Conservation (phyloP, 1,140 invertebrate species). For the Lineus longissimus region DNA sequence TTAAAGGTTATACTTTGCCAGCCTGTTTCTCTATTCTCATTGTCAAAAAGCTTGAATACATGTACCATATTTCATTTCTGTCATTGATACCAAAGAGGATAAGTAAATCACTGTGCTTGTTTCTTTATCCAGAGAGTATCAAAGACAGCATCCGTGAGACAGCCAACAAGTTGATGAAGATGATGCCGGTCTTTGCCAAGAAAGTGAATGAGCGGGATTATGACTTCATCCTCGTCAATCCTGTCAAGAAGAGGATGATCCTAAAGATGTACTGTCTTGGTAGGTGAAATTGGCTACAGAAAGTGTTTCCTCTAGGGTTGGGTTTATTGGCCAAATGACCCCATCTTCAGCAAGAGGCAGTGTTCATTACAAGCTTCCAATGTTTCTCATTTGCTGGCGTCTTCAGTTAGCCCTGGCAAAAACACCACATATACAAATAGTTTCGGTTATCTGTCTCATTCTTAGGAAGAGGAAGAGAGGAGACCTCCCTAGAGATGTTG, state of each 20-base stretch:
- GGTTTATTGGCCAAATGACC: too few relatives aligned
- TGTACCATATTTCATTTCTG: too few relatives aligned
- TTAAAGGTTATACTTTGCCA: neutral
- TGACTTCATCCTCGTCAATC: conserved; percentile 42
- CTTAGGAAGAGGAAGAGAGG: too few relatives aligned
- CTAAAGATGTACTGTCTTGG: conserved; percentile 48
- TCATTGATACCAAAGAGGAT: too few relatives aligned
- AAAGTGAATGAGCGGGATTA: conserved; percentile 46
- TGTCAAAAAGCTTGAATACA: too few relatives aligned
- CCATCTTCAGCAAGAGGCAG: neutral
- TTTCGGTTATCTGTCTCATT: too few relatives aligned
- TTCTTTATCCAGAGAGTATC: conserved; percentile 34
- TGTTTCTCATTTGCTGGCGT: neutral
- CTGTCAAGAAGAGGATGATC: conserved; percentile 40
- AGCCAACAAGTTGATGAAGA: conserved; percentile 35
- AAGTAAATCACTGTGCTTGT: too few relatives aligned
- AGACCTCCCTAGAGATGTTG: too few relatives aligned
- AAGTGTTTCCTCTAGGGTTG: neutral
- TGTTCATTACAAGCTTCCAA: too few relatives aligned
- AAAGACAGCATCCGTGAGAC: conserved; percentile 43
- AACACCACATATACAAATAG: too few relatives aligned
- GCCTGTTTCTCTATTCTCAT: neutral
- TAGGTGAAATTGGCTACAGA: conserved; percentile 15
- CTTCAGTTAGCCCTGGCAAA: neutral
- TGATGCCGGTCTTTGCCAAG: conserved; percentile 42